Base-by-base conservation (phyloP, 2,888 invertebrate genomes). In the Perizoma flavofasciatum region DNA sequence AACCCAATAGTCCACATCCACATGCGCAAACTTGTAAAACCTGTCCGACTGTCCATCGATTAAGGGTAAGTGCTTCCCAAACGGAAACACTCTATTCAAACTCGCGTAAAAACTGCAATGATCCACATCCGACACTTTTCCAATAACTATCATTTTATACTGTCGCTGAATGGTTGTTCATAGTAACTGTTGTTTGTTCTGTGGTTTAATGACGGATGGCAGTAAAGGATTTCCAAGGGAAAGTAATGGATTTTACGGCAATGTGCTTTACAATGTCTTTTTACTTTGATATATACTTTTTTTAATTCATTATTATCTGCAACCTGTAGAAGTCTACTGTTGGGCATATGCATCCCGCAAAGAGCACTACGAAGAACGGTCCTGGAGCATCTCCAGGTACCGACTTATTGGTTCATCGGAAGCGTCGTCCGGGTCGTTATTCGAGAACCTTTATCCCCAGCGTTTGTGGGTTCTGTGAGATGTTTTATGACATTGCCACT, bases 1-100 rank as follows among this genome's bases (percentile, higher is more conserved):
- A 77, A 80, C 83, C 82, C 71, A 76, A 73, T 84, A 77, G 70
- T 82, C 84, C 72, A 84, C 76, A 81, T 81, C 61, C 59, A 53
- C 74, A 79, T 79, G 59, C 59, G 55, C 43, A 63, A 75, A 77
- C 80, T 61, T 61, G 81, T 76, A 65, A 68, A 77, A 82, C 79
- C 74, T 74, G 61, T 56, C 52, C 45, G 79, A 68, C 47, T 51
- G 70, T 72, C 71, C 66, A 63, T 65, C 67, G 65, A 79, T 82
- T 81, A 82, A 82, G 81, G 78, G 82, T 74, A 77, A 78, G 72
- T 63, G 62, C 63, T 61, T 64, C 63, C 64, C 45, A 50, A 65
- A 63, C 66, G 69, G 69, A 69, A 67, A 62, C 59, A 10, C 33
- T n/a, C n/a, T 10, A 46, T 49, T 33, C 56, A 43, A 52, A 34